Conservation (phyloP, 2,888 invertebrate species). For the Clepsis dumicolana region DNA sequence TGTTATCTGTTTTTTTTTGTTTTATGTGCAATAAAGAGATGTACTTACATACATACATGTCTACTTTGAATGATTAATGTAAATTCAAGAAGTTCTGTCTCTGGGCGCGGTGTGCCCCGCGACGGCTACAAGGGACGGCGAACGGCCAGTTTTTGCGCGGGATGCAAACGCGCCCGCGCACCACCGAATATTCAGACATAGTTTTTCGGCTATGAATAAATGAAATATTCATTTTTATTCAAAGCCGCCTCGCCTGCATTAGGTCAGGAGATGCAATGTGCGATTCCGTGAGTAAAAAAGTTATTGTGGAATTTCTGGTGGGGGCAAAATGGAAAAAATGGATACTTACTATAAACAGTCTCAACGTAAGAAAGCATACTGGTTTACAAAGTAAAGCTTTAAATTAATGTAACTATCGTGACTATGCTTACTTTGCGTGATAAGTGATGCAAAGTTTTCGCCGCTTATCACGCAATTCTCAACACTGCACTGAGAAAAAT, state of each 20-base stretch:
- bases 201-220: slow-evolving; percentile 73
- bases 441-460: too few relatives aligned
- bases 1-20: too few relatives aligned
- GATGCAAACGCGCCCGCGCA: slow-evolving; percentile 57
- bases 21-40: too few relatives aligned
- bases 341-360: too few relatives aligned
- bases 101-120: slow-evolving; percentile 44
- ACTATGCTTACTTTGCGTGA: too few relatives aligned
- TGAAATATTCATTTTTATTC: slow-evolving; percentile 71
- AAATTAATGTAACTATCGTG: too few relatives aligned
- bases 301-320: slow-evolving; percentile 12
- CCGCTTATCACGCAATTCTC: too few relatives aligned
- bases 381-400: neutral
- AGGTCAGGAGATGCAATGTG: slow-evolving; percentile 25
- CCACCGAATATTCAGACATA: slow-evolving; percentile 54
- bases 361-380: neutral
- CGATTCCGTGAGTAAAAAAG: slow-evolving; percentile 30
- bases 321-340: neutral
- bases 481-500: too few relatives aligned
- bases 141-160: slow-evolving; percentile 65
- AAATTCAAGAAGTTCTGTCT: slow-evolving; percentile 16
- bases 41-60: too few relatives aligned
- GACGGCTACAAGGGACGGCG: slow-evolving; percentile 55
- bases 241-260: slow-evolving; percentile 45
- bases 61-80: neutral